Conservation (phyloP, 2,888 invertebrate species). For the Cheilosia urbana region DNA sequence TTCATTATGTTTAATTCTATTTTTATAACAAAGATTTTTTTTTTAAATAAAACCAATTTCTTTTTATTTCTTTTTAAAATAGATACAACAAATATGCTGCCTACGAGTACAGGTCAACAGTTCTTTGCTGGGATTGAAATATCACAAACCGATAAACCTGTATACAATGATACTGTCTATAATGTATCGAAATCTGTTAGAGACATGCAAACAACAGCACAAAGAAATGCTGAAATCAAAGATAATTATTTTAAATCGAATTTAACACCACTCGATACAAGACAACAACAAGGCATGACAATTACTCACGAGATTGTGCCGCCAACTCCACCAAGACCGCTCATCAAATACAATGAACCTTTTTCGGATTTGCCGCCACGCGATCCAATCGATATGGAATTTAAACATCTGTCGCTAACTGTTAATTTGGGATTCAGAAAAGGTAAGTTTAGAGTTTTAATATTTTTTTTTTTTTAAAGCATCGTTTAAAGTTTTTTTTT, state of each 20-base stretch:
- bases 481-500: not conserved
- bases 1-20: not conserved
- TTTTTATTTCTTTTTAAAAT: conserved; percentile 2
- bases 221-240: conserved; percentile 45
- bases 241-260: conserved; percentile 41
- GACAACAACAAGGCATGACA: conserved; percentile 26
- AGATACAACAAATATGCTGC: conserved; percentile 45
- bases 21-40: not conserved
- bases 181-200: conserved; percentile 48
- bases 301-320: conserved; percentile 15
- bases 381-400: conserved; percentile 89
- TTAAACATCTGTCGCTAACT: conserved; percentile 89
- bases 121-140: conserved; percentile 57
- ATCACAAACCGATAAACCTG: conserved; percentile 56
- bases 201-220: conserved; percentile 16
- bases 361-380: conserved; percentile 82
- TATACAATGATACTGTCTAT: conserved; percentile 70
- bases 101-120: conserved; percentile 45
- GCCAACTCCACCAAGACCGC: not conserved
- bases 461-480: not conserved
- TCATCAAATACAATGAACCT: conserved; percentile 69
- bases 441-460: conserved; percentile 85
- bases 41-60: not conserved
- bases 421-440: conserved; percentile 89
- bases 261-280: conserved; percentile 31